Evolutionary conservation across 2,888 invertebrate genomes (phyloP).

Genomic region (Dexiosoma caninum): DNA sequence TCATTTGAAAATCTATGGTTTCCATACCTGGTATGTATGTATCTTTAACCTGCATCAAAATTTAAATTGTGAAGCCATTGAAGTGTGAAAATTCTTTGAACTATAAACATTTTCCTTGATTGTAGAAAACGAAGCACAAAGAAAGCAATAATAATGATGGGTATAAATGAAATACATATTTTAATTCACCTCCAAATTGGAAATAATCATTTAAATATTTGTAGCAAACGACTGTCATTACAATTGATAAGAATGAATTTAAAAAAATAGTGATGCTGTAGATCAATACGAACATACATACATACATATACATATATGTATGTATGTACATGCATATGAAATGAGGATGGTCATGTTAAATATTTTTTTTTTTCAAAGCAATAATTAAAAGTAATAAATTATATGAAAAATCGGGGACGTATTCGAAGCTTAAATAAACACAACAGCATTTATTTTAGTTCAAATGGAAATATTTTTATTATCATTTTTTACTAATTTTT

Average conservation of each 20-base stretch:
- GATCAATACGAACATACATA: too few species aligned
- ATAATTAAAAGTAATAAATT: not conserved
- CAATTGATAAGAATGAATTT: conserved; percentile 22
- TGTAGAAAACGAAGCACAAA: not conserved
- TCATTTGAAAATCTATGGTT: not conserved
- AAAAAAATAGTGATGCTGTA: conserved; percentile 4
- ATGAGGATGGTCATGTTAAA: not conserved
- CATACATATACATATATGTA: too few species aligned
- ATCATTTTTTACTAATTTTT: too few species aligned
- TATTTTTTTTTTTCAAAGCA: not conserved
- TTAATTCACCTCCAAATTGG: conserved; percentile 17
- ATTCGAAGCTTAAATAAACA: too few species aligned
- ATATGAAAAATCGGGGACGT: not conserved
- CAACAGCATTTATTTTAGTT: not conserved
- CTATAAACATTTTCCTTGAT: conserved; percentile 19
- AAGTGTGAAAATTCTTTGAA: conserved; percentile 45
- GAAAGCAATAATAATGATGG: not conserved
- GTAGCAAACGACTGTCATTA: not conserved
- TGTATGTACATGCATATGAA: not conserved
- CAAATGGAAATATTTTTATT: too few species aligned
- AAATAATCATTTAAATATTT: conserved; percentile 34
- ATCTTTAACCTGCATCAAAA: conserved; percentile 38
- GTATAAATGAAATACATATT: not conserved
- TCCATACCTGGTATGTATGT: not conserved
- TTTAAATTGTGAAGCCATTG: conserved; percentile 51